Base-by-base conservation (phyloP, 2,888 invertebrate genomes). In the Cremastinae sp. region DNA sequence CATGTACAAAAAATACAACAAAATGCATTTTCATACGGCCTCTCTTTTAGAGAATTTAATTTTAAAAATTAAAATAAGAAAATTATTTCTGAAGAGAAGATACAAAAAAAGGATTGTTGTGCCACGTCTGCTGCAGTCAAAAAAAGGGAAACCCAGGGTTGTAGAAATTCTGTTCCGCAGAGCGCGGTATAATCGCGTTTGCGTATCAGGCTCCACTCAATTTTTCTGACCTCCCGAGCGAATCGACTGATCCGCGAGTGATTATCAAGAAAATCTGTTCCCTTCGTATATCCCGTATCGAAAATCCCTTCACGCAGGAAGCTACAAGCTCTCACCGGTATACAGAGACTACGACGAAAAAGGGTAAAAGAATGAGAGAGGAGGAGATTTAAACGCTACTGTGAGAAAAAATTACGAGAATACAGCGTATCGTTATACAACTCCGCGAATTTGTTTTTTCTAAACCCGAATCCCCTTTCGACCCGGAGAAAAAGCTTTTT, bases 141-240 rank as follows among this genome's bases (percentile, higher is more conserved):
- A n/a, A 12, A 47, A 49, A 20, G 37, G 66, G 62, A 16, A 41
- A 61, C 22, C 51, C 47, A 41, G 41, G 49, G 39, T 16, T 43
- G 37, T 61, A 28, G 66, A 59, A 55, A 41, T 53, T 37, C 43
- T 51, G 9, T 64, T 49, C 47, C 45, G 61, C 65, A 66, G 58
- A 28, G 41, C 41, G 83, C 58, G 78, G 71, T 82, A 83, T 88
- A 88, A 88, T 88, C 88, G 86, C 83, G 79, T 87, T 85, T 82
- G 80, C 85, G 86, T 84, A 88, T 88, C 85, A 87, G 86, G 82
- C 84, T 83, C 85, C 87, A 88, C 83, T 88, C 87, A 88, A 89
- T 89, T 88, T 89, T 89, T 88, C 88, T 85, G 82, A 85, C 84
- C 83, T 86, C 83, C 83, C 86, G 82, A 81, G 80, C 83, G 84